These are phyloP conservation scores for Limnephilus auricula DNA, from an alignment of 2,888 invertebrate species.

Conservation along the genomic window DNA sequence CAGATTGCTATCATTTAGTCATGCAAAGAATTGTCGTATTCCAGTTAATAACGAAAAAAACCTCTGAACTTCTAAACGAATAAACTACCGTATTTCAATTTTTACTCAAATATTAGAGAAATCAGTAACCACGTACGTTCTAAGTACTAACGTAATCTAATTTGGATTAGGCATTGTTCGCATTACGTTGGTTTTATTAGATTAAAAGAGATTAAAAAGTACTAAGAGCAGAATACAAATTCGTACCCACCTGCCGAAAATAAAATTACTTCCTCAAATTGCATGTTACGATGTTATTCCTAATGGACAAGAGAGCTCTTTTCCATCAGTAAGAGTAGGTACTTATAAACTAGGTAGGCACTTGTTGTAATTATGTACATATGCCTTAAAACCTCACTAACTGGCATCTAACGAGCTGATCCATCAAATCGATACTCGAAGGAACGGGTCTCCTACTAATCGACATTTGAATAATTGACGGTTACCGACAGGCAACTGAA, in stretches of 20 bases:
- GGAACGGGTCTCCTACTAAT: not conserved
- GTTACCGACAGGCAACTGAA: conserved; percentile 31
- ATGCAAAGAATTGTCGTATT: too few species aligned
- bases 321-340: not conserved
- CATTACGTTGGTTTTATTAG: not conserved
- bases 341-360: not conserved
- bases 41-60: not conserved
- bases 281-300: conserved; percentile 10
- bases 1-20: too few species aligned
- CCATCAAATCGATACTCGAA: conserved; percentile 44
- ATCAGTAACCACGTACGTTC: not conserved
- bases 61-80: not conserved
- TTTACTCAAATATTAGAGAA: not conserved
- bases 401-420: conserved; percentile 30
- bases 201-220: not conserved
- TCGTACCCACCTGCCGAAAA: not conserved
- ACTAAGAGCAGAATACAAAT: not conserved
- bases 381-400: conserved; percentile 20
- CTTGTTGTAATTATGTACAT: conserved; percentile 18
- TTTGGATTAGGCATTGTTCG: not conserved
- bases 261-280: conserved; percentile 30
- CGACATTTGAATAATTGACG: conserved; percentile 51
- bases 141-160: not conserved
- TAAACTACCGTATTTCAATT: not conserved
- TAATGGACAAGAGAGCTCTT: not conserved